Base-by-base conservation (phyloP, 2,888 invertebrate species). In the Exephanes ischioxanthus region DNA sequence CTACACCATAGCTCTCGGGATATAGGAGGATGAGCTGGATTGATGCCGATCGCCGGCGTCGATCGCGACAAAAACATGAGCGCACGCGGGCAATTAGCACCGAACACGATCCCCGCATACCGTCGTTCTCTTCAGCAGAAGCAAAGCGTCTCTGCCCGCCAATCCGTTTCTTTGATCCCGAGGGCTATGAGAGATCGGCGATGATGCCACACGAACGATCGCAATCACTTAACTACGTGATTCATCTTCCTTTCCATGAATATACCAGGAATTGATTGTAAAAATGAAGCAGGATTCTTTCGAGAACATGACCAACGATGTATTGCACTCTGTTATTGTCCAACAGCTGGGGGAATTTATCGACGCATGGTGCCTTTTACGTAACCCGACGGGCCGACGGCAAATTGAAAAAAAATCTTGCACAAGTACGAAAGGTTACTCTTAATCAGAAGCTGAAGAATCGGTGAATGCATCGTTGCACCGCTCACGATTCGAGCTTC, bases 21-120 rank as follows among this genome's bases (percentile, higher is more conserved):
- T 67, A 82, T 67, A 73, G 78, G 67, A 68, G 71, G 55, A 78
- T 75, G 79, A 58, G 71, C 75, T 70, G 79, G 86, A 77, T 82
- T 80, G 82, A 79, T 84, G 79, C 75, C 45, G 33, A 61, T 80
- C 81, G 68, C 58, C 75, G 73, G 71, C 85, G 83, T 83, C 85
- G 83, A 84, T 70, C 58, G 77, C 55, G 70, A 83, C 77, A 89
- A 89, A 89, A 89, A 89, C 88, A 86, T 75, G 85, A 87, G 80
- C 87, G 86, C 87, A 83, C 86, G 86, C 86, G 82, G 84, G 88
- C 89, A 89, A 89, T 89, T 89, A 89, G 89, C 86, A 87, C 85
- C 79, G 88, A 88, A 89, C 89, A 89, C 88, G 88, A 76, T 83
- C 86, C 84, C 73, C 81, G 86, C 89, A 89, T 89, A 87, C 89